These are phyloP conservation scores for Phasianus colchicus DNA, from an alignment of 2,113 vertebrate species.

Conservation along the genomic window DNA sequence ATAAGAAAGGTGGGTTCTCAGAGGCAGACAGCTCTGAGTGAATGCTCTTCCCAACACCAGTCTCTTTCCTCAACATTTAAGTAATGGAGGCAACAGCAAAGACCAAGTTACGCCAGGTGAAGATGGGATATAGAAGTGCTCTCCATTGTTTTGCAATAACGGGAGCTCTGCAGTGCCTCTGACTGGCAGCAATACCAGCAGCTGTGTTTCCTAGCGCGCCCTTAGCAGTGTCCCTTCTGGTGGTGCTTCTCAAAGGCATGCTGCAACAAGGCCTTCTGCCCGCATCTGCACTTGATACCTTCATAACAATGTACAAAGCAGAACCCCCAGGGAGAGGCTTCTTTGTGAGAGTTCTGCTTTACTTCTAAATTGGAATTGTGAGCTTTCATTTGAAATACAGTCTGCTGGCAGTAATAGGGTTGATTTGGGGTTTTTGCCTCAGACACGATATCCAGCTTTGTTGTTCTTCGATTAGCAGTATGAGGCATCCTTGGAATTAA, in stretches of 20 bases:
- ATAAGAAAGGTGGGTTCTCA: not conserved
- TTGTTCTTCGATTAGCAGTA: rapidly evolving
- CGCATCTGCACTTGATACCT: not conserved
- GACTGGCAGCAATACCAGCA: not conserved
- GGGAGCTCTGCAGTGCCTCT: not conserved
- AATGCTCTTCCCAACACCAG: not conserved
- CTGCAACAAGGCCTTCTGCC: not conserved
- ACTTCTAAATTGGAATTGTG: not conserved
- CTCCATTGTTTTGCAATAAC: rapidly evolving
- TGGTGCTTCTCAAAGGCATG: rapidly evolving
- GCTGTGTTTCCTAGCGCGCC: not conserved
- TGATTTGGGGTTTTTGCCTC: not conserved
- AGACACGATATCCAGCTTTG: not conserved
- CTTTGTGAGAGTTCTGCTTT: not conserved
- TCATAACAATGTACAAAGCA: not conserved
- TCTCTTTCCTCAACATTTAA: not conserved
- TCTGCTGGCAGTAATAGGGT: not conserved
- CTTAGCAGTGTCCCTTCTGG: rapidly evolving
- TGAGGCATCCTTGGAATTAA: not conserved
- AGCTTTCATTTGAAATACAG: not conserved
- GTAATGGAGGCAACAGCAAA: not conserved
- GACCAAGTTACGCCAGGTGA: not conserved
- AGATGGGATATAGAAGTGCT: not conserved
- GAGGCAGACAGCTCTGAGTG: not conserved
- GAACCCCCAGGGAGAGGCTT: rapidly evolving